These are phyloP conservation scores for Drosophila meridiana DNA, from an alignment of 2,888 invertebrate species.

Conservation along the genomic window DNA sequence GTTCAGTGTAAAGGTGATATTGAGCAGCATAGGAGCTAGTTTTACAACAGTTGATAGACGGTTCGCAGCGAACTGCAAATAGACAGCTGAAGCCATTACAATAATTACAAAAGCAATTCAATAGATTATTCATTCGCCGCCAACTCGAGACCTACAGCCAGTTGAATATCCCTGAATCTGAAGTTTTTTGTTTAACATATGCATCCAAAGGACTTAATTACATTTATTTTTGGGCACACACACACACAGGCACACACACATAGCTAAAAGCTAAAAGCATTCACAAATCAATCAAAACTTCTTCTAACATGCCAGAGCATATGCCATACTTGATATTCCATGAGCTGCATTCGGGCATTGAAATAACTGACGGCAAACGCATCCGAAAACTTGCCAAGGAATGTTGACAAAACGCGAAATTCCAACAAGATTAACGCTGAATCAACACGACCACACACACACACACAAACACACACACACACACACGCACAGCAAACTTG, in stretches of 20 bases:
- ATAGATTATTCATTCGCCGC: slow-evolving; percentile 10
- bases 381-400: slow-evolving; percentile 63
- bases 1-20: slow-evolving; percentile 62
- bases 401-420: slow-evolving; percentile 79
- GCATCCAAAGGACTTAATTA: slow-evolving; percentile 25
- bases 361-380: slow-evolving; percentile 62
- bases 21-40: slow-evolving; percentile 40
- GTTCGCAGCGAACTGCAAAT: slow-evolving; percentile 1
- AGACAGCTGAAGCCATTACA: slow-evolving; percentile 15
- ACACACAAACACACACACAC: slow-evolving; percentile 11
- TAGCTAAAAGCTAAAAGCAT: slow-evolving; percentile 33
- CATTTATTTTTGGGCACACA: slow-evolving; percentile 24
- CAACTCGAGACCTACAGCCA: slow-evolving; percentile 12
- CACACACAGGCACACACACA: slow-evolving; percentile 1
- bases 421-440: slow-evolving; percentile 78
- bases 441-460: slow-evolving; percentile 55
- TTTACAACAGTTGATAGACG: slow-evolving; percentile 17
- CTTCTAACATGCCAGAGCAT: slow-evolving; percentile 19
- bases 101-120: slow-evolving; percentile 28
- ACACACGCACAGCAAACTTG: slow-evolving; percentile 56
- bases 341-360: slow-evolving; percentile 52
- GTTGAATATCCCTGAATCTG: slow-evolving; percentile 16
- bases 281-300: slow-evolving; percentile 58
- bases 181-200: slow-evolving; percentile 28
- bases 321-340: slow-evolving; percentile 40